Evolutionary conservation across 2,888 invertebrate genomes (phyloP), one percentile per base, ranked within the genome.

Genomic region (Thecocarcelia acutangulata): DNA sequence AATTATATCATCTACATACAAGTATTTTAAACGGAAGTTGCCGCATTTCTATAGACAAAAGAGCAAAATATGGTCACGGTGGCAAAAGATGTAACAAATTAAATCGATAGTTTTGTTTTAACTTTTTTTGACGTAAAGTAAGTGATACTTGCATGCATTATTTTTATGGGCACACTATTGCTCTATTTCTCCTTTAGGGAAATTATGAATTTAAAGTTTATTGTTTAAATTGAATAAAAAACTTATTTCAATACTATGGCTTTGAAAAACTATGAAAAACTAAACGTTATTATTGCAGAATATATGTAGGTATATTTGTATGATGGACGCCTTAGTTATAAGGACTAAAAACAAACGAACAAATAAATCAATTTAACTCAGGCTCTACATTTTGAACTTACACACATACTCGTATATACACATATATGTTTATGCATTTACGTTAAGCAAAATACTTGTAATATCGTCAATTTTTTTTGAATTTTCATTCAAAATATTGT

Each of bases 21-120:
- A n/a, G n/a, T 68, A 73, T 72, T 56, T 72, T 63, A 63, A 76
- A 76, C 80, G 72, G 76, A 76, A 72, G 80, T 72, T 61, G 70
- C 59, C 54, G 70, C 28, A 70, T 66, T 75, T 66, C n/a, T 59
- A 40, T 59, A 69, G 8, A 50, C 13, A 28, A n/a, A 61, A 42
- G n/a, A 48, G 13, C 37, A 42, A 52, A 3, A 63, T 28, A 56
- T 44, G 17, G 37, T 15, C 5, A 54, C 28, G 46, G 58, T 42
- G 19, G 2, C 50, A 44, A 15, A 21, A 61, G 15, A 44, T 28
- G 28, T 28, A 28, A 6, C 28, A 28, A 28, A 28, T 28, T 28
- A n/a, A n/a, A n/a, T n/a, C n/a, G n/a, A n/a, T n/a, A n/a, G n/a
- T 28, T 4, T 28, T 28, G 6, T 3, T 28, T 28, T 28, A 28